These are phyloP conservation scores for Neodiprion lecontei DNA, from an alignment of 1,140 invertebrate species.

Conservation along the genomic window DNA sequence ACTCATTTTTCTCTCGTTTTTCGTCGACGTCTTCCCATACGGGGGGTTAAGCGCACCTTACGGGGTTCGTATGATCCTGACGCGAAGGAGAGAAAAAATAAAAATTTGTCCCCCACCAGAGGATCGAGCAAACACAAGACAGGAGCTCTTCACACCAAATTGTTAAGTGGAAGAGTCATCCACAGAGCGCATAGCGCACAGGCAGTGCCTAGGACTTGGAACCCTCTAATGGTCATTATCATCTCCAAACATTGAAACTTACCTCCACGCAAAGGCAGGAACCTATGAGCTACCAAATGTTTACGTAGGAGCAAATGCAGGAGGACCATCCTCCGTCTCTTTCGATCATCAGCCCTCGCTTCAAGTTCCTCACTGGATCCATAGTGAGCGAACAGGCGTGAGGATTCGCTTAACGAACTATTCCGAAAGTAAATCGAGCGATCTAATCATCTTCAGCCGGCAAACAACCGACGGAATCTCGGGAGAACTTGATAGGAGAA, in stretches of 20 bases:
- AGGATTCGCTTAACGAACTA: no score
- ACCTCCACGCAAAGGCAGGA: background rate
- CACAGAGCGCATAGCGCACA: background rate
- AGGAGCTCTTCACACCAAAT: constrained; percentile 37
- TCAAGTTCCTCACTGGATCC: no score
- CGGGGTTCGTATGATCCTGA: background rate
- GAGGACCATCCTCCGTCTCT: background rate
- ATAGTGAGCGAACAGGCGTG: no score
- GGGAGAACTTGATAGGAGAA: background rate
- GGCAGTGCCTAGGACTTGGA: background rate
- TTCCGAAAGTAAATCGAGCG: no score
- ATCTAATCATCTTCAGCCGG: no score
- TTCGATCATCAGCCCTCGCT: no score
- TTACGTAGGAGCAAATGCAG: background rate
- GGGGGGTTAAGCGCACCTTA: constrained; percentile 22
- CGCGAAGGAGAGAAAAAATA: no score
- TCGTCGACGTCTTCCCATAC: no score
- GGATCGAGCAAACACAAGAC: constrained; percentile 38
- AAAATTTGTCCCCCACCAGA: constrained; percentile 12
- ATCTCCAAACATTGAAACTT: constrained; percentile 38
- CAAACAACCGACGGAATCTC: no score
- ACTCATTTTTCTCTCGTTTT: no score
- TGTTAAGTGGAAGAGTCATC: constrained; percentile 46
- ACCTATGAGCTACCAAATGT: background rate
- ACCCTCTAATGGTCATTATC: constrained; percentile 46